Base-by-base conservation (phyloP, 2,888 invertebrate species). In the Eupithecia exiguata region DNA sequence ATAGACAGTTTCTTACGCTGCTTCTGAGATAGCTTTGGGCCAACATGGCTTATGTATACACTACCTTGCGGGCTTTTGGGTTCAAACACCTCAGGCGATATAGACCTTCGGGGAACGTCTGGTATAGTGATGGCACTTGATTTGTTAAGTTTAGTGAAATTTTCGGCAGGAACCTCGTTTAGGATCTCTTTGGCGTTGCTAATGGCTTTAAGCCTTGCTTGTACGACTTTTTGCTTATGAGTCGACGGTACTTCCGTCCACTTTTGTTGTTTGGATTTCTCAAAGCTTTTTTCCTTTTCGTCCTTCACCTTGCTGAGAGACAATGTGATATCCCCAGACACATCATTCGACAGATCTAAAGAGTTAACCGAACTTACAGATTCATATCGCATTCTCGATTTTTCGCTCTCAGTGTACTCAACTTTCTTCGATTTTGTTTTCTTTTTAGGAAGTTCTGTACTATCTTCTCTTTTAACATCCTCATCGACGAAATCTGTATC, bases 1-100 rank as follows among this genome's bases (percentile, higher is more conserved):
- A 95, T 87, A 0, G 95, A 95, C 74, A 96, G 84, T 79, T 95
- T 95, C 81, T 96, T 96, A 35, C 96, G 89, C 83, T 96, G 96
- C 78, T 96, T 96, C 81, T 96, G 96, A 1, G 96, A 96, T 10
- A 96, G 80, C 84, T 95, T 96, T n/a, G 94, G 92, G 18, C 94
- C 94, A 40, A 94, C 84, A 65, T 94, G 92, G 71, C 85, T 94
- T 49, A 94, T 91, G 21, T 91, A 82, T 7, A 94, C 76, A 71
- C 87, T 91, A 0, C 92, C 89, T 74, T 92, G 91, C 5, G 89
- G 87, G 72, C 88, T 89, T 75, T 86, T 87, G 1, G 87, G 83
- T 36, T 86, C 1, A 87, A 87, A 43, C 90, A 90, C 79, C 91
- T 90, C 66, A 0, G 92, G 93, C 0, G 93, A 93, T 2, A 89